Evolutionary conservation across 2,797 vertebrate genomes (phyloP).

Genomic region (Thunnus albacares): DNA sequence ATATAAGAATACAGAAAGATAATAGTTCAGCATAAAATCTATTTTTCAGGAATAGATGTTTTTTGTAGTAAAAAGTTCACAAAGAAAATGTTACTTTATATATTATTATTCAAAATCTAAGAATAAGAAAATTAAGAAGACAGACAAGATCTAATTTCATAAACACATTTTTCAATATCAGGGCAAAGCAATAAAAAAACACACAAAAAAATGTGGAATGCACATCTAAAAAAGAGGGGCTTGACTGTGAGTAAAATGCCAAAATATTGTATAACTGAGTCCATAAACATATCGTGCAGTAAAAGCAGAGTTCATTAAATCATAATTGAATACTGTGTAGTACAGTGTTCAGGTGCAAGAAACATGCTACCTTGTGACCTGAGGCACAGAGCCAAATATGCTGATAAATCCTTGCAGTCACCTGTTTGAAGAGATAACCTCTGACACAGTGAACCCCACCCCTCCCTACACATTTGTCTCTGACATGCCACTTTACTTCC

Average conservation of each 20-base stretch:
- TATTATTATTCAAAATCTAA: not conserved
- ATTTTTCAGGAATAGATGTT: not conserved
- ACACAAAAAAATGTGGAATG: not conserved
- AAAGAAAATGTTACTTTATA: not conserved
- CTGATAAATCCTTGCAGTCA: conserved; percentile 13
- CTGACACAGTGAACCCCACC: conserved; percentile 11
- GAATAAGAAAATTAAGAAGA: not conserved
- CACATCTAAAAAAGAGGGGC: not conserved
- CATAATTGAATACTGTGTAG: not conserved
- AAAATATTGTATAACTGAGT: not conserved
- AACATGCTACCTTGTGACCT: conserved; percentile 15
- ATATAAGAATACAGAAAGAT: not conserved
- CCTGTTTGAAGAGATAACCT: not conserved
- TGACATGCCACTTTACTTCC: conserved; percentile 21
- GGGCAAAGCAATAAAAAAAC: not conserved
- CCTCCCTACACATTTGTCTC: conserved; percentile 25
- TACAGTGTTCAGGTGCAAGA: conserved; percentile 9
- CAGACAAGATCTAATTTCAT: not conserved
- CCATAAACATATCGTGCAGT: not conserved
- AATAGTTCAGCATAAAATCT: not conserved
- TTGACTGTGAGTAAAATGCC: not conserved
- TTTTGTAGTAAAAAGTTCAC: not conserved
- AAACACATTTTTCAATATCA: not conserved
- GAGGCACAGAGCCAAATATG: not conserved
- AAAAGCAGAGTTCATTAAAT: not conserved